These are phyloP conservation scores for Xestia sexstrigata DNA, from an alignment of 2,888 invertebrate species.

Conservation along the genomic window DNA sequence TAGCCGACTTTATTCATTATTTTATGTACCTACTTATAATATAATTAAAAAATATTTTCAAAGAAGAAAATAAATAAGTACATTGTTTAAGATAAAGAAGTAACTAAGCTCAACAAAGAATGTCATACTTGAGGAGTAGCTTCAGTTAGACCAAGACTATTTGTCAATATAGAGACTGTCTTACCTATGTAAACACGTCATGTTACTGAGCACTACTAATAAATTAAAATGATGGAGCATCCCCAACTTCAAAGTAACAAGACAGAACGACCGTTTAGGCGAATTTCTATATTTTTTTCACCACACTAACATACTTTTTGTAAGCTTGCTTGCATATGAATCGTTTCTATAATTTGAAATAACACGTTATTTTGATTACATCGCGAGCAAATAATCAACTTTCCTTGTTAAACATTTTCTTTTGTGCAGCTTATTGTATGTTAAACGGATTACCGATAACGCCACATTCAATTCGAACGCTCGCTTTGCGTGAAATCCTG, in stretches of 20 bases:
- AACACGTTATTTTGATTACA: constrained; percentile 14
- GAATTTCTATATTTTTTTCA: no score
- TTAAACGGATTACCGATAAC: constrained; percentile 56
- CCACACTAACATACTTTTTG: no score
- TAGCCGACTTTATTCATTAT: background rate
- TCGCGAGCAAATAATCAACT: constrained; percentile 35
- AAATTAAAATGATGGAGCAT: background rate
- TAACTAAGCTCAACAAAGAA: background rate
- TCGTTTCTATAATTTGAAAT: background rate
- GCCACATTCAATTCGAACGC: constrained; percentile 55
- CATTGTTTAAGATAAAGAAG: no score
- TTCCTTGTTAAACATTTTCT: constrained; percentile 43
- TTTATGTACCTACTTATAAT: background rate
- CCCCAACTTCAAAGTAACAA: background rate
- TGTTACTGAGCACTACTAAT: background rate
- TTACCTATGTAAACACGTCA: background rate
- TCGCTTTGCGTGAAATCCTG: constrained; percentile 40
- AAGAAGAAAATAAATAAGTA: background rate
- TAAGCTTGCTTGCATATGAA: no score
- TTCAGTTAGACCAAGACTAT: background rate
- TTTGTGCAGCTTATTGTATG: constrained; percentile 49
- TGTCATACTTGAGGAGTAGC: background rate
- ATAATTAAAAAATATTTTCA: background rate
- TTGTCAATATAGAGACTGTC: background rate
- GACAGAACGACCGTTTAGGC: background rate